Conservation (phyloP, 2,113 vertebrate genomes). For the Phaethornis superciliosus region DNA sequence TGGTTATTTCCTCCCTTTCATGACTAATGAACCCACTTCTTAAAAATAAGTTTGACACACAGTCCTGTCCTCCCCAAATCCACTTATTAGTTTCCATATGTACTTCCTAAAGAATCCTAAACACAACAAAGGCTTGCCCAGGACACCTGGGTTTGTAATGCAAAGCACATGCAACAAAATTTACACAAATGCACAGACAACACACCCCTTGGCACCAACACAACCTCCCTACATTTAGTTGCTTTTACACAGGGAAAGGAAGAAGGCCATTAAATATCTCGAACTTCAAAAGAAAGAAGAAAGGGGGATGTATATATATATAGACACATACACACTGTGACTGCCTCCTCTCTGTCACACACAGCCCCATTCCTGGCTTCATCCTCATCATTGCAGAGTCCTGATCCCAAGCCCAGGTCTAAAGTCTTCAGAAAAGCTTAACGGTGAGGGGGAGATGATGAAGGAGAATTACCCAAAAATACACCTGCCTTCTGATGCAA, state of each 20-base stretch:
- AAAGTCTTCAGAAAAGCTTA: not conserved
- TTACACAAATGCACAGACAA: not conserved
- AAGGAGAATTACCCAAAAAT: constrained; percentile 26
- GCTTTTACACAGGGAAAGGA: fast-evolving
- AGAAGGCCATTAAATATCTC: not conserved
- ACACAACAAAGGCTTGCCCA: not conserved
- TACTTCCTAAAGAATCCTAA: not conserved
- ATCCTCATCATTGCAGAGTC: not conserved
- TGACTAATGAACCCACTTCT: not conserved
- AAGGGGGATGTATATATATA: not conserved
- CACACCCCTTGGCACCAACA: fast-evolving
- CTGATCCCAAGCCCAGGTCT: not conserved
- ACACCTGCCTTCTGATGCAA: constrained; percentile 34
- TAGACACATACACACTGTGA: no score
- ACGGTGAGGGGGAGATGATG: not conserved
- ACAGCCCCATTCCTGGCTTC: not conserved
- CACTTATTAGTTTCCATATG: not conserved
- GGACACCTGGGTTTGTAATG: not conserved
- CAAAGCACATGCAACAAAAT: not conserved
- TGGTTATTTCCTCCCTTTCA: not conserved
- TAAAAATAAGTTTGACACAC: not conserved
- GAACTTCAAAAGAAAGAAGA: not conserved
- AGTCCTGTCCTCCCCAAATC: not conserved
- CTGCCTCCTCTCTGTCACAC: not conserved
- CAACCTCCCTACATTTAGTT: not conserved